Evolutionary conservation across 1,140 invertebrate genomes (phyloP), one percentile per base, ranked within the genome.

Genomic region (Ericerus pela): DNA sequence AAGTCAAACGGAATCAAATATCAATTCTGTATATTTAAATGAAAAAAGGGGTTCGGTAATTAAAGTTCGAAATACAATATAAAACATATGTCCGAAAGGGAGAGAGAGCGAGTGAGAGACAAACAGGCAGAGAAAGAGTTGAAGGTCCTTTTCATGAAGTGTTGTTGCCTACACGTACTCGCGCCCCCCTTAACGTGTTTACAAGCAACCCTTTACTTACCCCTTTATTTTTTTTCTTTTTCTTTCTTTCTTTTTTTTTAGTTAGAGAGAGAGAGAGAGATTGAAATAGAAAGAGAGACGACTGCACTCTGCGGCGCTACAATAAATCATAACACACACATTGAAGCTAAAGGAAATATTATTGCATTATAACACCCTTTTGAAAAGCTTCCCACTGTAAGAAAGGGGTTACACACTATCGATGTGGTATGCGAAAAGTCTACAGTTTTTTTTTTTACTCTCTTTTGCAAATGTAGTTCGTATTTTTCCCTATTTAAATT

Each of bases 271-370:
- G n/a, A n/a, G n/a, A n/a, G n/a, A n/a, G n/a, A n/a, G n/a, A n/a
- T n/a, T n/a, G n/a, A n/a, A n/a, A n/a, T n/a, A n/a, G n/a, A n/a
- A n/a, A n/a, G n/a, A n/a, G n/a, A n/a, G n/a, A n/a, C 18, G n/a
- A 24, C 41, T 24, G 30, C 30, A n/a, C 30, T n/a, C n/a, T 33
- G 26, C 8, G 26, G 26, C 10, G 41, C 20, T 16, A 47, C 41
- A 47, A 47, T 47, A 47, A 47, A 47, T 47, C 41, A 47, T 47
- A 47, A 47, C 41, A n/a, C n/a, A n/a, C n/a, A n/a, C n/a, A n/a
- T n/a, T n/a, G n/a, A n/a, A 24, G 41, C 41, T 47, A 47, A 47
- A 47, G 41, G 41, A 47, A 47, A 47, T 47, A 47, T 47, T 47
- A 47, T 47, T 47, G 41, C 41, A 47, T 47, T 47, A 47, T 47